Base-by-base conservation (phyloP, 1,140 invertebrate genomes). In the Psix sp. region DNA sequence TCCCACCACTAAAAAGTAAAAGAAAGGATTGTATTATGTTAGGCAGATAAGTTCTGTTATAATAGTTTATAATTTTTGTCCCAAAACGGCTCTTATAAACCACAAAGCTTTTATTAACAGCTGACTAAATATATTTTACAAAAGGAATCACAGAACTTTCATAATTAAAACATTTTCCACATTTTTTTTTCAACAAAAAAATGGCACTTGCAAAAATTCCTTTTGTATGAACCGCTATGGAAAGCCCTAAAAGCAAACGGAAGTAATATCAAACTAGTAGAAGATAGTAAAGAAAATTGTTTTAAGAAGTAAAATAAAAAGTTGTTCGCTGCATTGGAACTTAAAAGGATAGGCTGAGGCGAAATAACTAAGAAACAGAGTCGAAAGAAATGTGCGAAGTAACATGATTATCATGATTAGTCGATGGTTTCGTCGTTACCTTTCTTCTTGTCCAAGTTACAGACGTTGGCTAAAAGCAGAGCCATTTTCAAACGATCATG, bases 1-100 rank as follows among this genome's bases (percentile, higher is more conserved):
- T 95, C 93, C 94, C 94, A 95, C 93, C 93, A 95, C 93, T 95
- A 93, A 94, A 94, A 90, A 90, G 89, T 90, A 91, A 88, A 89
- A 89, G 87, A 84, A 86, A 88, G 77, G 82, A 83, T 67, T 77
- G 79, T 78, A 77, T 87, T 86, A 86, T 67, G 78, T 82, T 84
- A 83, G 73, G 82, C 83, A 63, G n/a, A n/a, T n/a, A n/a, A n/a
- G n/a, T n/a, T n/a, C n/a, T n/a, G n/a, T n/a, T n/a, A n/a, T n/a
- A n/a, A n/a, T n/a, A n/a, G n/a, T n/a, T n/a, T n/a, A n/a, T n/a
- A n/a, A n/a, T n/a, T n/a, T n/a, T n/a, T n/a, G n/a, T n/a, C n/a
- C n/a, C n/a, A n/a, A n/a, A n/a, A n/a, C n/a, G n/a, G n/a, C n/a
- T n/a, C n/a, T n/a, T n/a, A n/a, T n/a, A n/a, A n/a, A n/a, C n/a